Base-by-base conservation (phyloP, 2,888 invertebrate genomes). In the Chalcis sispes region DNA sequence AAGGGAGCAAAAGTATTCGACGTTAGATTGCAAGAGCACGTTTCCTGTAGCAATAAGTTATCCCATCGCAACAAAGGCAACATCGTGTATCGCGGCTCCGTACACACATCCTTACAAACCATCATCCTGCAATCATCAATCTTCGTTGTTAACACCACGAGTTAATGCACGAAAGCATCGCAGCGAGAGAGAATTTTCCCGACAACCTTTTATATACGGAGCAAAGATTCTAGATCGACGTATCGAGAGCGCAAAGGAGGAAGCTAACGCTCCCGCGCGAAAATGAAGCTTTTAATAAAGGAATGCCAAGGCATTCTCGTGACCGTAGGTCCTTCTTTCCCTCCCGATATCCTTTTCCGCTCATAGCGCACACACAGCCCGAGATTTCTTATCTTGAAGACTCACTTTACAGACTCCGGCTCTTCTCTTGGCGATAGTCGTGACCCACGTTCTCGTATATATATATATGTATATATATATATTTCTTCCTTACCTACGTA, bases 321-420 rank as follows among this genome's bases (percentile, higher is more conserved):
- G 77, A 73, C 72, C 72, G 20, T 71, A 18, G 65, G 77, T 52
- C 56, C 52, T 76, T 69, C 59, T n/a, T n/a, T 54, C 52, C 61
- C 67, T 48, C 18, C n/a, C n/a, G 64, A 50, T 48, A 50, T n/a
- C n/a, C n/a, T 8, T 20, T 1, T 20, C 18, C n/a, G 10, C 56
- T 18, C 58, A n/a, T 40, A 65, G 66, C 50, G 32, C 42, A 8
- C n/a, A 3, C 13, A 20, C 36, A 46, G 2, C 46, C n/a, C 3
- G 64, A 27, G 77, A 75, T 75, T 10, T 5, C 32, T 46, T 72
- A 78, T 78, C 77, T 75, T 75, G 77, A 78, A 75, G 77, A 78
- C 77, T 78, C 75, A 78, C 77, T 78, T 75, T 75, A 71, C 75
- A 42, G n/a, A n/a, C n/a, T n/a, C n/a, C n/a, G n/a, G n/a, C n/a